A percentile compares a stretch with the other conserved stretches of the same genome.
Evolutionary conservation across 2,113 vertebrate genomes (phyloP).

Genomic region (Polyodon spathula): DNA sequence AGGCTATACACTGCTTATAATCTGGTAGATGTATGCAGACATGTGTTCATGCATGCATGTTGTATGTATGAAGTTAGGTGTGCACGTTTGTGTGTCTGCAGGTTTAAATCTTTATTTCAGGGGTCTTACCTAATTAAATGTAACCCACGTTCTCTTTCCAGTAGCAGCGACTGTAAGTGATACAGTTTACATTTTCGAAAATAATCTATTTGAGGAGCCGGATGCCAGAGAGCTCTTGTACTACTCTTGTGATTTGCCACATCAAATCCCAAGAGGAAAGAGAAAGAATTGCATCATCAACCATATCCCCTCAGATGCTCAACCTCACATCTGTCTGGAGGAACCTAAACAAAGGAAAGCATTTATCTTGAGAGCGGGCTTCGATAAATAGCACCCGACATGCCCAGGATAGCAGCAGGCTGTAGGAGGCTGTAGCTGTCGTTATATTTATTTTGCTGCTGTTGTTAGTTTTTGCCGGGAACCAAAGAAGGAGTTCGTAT

Average conservation of each 20-base stretch:
- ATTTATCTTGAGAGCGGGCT: conserved; percentile 29
- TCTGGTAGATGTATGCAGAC: too few species aligned
- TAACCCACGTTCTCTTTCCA: too few species aligned
- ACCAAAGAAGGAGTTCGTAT: conserved; percentile 48
- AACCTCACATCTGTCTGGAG: conserved; percentile 42
- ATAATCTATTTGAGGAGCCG: too few species aligned
- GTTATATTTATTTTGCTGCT: conserved; percentile 44
- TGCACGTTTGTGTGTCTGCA: too few species aligned
- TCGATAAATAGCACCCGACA: conserved; percentile 30
- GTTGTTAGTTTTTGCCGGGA: conserved; percentile 40
- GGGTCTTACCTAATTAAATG: too few species aligned
- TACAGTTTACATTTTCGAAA: too few species aligned
- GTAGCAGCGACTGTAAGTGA: too few species aligned
- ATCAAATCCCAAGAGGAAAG: conserved; percentile 44
- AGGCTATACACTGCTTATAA: too few species aligned
- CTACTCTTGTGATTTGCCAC: conserved; percentile 27
- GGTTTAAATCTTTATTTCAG: too few species aligned
- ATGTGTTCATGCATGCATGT: too few species aligned
- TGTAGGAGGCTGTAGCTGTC: conserved; percentile 40
- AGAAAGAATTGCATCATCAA: conserved; percentile 42
- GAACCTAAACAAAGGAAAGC: conserved; percentile 44
- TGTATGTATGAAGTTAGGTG: too few species aligned
- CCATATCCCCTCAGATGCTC: conserved; percentile 49
- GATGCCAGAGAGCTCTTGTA: background rate
- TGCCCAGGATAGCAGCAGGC: conserved; percentile 33